Percentiles rank a stretch among this genome's conserved stretches.
Conservation (phyloP, 2,797 vertebrate genomes). For the Lepilemur ruficaudatus region DNA sequence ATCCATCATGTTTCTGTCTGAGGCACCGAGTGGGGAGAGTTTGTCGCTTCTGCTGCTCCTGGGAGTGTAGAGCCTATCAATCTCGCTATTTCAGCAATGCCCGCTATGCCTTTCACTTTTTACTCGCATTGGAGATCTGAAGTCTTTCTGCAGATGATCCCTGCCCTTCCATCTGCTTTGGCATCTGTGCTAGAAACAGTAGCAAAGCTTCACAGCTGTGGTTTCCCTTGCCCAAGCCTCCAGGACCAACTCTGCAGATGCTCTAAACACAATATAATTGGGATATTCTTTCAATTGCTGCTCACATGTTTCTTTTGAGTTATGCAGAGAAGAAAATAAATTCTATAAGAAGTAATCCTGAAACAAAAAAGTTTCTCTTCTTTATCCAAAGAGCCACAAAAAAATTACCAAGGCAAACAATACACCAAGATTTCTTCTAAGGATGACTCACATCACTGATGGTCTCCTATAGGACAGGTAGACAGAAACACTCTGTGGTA, state of each 20-base stretch:
- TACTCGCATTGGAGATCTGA: conserved; percentile 4
- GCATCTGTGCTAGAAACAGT: conserved; percentile 70
- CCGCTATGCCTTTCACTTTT: conserved; percentile 58
- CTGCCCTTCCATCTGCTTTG: conserved; percentile 81
- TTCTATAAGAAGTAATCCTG: conserved; percentile 44
- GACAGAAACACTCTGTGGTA: not conserved
- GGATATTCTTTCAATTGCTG: conserved; percentile 64
- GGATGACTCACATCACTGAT: conserved; percentile 22
- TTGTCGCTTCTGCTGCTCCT: conserved; percentile 44
- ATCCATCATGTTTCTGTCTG: conserved; percentile 68
- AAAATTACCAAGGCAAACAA: conserved; percentile 29
- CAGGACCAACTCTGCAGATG: conserved; percentile 73
- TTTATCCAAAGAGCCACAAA: conserved; percentile 29
- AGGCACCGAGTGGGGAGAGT: conserved; percentile 37
- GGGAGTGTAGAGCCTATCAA: conserved; percentile 67
- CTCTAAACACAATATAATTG: conserved; percentile 73
- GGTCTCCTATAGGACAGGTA: not conserved
- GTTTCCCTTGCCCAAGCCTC: conserved; percentile 65
- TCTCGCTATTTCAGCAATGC: conserved; percentile 68
- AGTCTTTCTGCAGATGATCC: conserved; percentile 72
- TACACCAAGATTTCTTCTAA: conserved; percentile 53
- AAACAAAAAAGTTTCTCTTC: not conserved
- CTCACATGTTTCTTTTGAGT: conserved; percentile 65
- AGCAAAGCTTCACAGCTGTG: conserved; percentile 75
- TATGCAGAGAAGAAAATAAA: conserved; percentile 62